These are phyloP conservation scores for Poeciliopsis occidentalis DNA, from an alignment of 2,113 vertebrate genomes.

Conservation along the genomic window DNA sequence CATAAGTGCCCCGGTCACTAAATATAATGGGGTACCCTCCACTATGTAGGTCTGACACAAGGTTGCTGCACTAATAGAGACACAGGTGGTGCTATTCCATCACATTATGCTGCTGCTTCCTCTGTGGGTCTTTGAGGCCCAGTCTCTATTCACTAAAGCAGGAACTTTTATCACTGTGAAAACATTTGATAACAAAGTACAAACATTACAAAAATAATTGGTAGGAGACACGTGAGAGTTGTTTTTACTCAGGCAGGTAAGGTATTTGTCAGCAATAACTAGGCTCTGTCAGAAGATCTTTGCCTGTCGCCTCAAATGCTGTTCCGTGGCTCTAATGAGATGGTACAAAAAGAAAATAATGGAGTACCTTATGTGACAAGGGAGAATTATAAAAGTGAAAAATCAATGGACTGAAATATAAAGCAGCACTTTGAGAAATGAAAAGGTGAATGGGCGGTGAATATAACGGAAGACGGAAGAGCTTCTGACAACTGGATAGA, in stretches of 20 bases:
- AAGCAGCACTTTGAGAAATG: conserved; percentile 1
- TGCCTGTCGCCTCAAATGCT: conserved; percentile 55
- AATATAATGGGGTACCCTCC: conserved; percentile 56
- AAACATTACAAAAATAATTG: conserved; percentile 65
- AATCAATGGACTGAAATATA: conserved; percentile 9
- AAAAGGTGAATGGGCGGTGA: background rate
- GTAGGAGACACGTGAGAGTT: conserved; percentile 57
- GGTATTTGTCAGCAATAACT: conserved; percentile 73
- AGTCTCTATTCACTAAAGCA: conserved; percentile 14
- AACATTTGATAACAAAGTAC: conserved; percentile 26
- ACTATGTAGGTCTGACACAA: conserved; percentile 35
- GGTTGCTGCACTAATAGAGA: conserved; percentile 59
- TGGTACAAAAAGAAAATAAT: conserved; percentile 14
- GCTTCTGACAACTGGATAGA: background rate
- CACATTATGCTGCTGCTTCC: conserved; percentile 51
- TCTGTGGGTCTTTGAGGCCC: conserved; percentile 52
- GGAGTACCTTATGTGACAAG: conserved; percentile 18
- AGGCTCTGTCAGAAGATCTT: conserved; percentile 67
- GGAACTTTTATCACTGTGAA: conserved; percentile 37
- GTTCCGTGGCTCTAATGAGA: conserved; percentile 66
- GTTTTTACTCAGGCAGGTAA: conserved; percentile 58
- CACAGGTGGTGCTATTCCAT: conserved; percentile 55
- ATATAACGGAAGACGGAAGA: background rate
- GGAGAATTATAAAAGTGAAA: conserved; percentile 28
- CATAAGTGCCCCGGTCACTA: conserved; percentile 61